Conservation (phyloP, 2,113 vertebrate genomes). For the Calyptomena viridis region DNA sequence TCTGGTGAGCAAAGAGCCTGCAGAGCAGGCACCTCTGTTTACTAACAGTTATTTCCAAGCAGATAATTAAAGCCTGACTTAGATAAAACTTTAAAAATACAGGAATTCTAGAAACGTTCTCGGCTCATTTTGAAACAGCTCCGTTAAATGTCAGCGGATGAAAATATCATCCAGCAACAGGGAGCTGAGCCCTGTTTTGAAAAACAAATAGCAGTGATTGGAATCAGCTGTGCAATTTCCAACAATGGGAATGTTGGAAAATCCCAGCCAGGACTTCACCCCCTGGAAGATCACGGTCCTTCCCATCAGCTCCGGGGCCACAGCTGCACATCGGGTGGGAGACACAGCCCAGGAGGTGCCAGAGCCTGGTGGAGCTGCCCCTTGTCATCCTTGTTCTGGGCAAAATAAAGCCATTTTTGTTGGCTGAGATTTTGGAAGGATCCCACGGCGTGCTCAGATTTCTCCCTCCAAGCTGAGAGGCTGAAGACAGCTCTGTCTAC, state of each 20-base stretch:
- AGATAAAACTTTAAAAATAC: constrained; percentile 53
- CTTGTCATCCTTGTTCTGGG: background rate
- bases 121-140: constrained; percentile 35
- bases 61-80: constrained; percentile 55
- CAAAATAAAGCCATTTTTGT: background rate
- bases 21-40: background rate
- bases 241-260: constrained; percentile 9
- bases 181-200: constrained; percentile 28
- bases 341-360: background rate
- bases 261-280: background rate
- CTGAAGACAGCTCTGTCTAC: constrained; percentile 46
- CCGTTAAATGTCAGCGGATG: constrained; percentile 41
- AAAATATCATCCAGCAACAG: constrained; percentile 30
- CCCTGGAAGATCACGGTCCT: background rate
- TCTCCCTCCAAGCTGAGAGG: background rate
- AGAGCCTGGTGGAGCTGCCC: background rate
- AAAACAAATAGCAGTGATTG: constrained; percentile 49
- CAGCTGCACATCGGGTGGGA: fast-evolving
- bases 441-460: fast-evolving
- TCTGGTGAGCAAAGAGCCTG: background rate
- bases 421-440: background rate
- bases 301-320: fast-evolving
- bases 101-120: constrained; percentile 61
- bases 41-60: constrained; percentile 17
- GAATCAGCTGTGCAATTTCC: constrained; percentile 54